Base-by-base conservation (phyloP, 2,888 invertebrate species). In the Troglohyphantes excavatus region DNA sequence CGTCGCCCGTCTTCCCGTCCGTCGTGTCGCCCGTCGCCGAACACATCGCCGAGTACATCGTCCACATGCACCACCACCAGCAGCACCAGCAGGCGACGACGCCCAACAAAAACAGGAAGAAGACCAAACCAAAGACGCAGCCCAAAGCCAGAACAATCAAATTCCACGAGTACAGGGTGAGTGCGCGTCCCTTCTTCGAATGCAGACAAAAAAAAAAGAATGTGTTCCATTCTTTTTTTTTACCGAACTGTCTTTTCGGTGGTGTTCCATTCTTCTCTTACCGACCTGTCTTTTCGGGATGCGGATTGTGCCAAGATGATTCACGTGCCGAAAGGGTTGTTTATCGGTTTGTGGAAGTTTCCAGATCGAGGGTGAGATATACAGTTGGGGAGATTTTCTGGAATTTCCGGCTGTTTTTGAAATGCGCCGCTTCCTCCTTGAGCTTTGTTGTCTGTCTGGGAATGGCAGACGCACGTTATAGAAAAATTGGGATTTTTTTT, bases 101-200 rank as follows among this genome's bases (percentile, higher is more conserved):
- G 79, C 39, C 61, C 76, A 76, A 46, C 70, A 91, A 91, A 61
- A 91, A 85, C 67, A 72, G 95, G 92, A 97, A 97, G 93, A 97
- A 97, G 93, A 95, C 95, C 26, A 97, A 97, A 93, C 96, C 96
- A 61, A 97, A 97, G 94, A 95, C 95, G 29, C 95, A 96, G 86
- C 96, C 97, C 0, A 97, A 97, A 94, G 95, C 96, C 27, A 95
- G 97, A 92, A 97, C 97, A 85, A 98, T 99, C 92, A 99, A 99
- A 94, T 99, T 99, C 94, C 98, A 99, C 94, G 99, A 99, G 94
- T 97, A 97, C 94, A 97, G 97, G 94, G 95, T 94, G 61, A 67
- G 21, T 13, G 19, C 5, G 13, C 5, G 11, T 27, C 39, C 13
- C 27, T 27, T 33, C 23, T 33, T 33, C n/a, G n/a, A n/a, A n/a